phyloP scores from a whole-genome alignment of 2,113 vertebrate genomes.

The Pipa parva region DNA sequence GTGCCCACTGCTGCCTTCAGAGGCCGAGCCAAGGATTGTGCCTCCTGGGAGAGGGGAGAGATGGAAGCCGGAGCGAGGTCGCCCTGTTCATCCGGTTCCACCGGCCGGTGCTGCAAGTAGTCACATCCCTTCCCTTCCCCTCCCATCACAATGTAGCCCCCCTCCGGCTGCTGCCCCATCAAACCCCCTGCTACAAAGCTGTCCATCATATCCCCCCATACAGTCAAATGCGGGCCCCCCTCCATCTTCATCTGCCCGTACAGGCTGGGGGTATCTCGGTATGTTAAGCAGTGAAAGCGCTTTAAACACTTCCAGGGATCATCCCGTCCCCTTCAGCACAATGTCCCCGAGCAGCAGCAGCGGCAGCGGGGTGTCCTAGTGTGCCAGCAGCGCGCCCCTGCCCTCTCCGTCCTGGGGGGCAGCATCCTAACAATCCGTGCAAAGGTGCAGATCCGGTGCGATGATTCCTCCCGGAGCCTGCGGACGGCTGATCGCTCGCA shows the following conservation, averaged over 20 bases:
- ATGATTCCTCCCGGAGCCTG: not conserved
- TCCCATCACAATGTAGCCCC: conserved; percentile 23
- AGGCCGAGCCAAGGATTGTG: not conserved
- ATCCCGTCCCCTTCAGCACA: conserved; percentile 20
- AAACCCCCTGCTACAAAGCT: not conserved
- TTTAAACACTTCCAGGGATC: not conserved
- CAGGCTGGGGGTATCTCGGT: not conserved
- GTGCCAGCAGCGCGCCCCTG: not conserved
- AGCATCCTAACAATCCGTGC: not conserved
- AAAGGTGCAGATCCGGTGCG: conserved; percentile 16
- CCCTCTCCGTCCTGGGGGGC: conserved; percentile 10
- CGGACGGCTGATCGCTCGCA: too few relatives aligned
- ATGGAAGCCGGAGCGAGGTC: conserved; percentile 5
- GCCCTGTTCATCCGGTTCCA: conserved; percentile 19
- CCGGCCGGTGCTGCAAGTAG: conserved; percentile 4
- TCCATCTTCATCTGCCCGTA: conserved; percentile 33
- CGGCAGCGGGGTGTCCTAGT: not conserved
- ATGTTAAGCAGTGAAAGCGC: not conserved
- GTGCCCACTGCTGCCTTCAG: not conserved
- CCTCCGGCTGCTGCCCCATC: conserved; percentile 2
- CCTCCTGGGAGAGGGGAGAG: conserved; percentile 13
- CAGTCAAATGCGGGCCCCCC: conserved; percentile 29
- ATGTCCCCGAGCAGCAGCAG: not conserved
- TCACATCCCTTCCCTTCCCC: not conserved
- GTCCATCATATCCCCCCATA: conserved; percentile 20